Base-by-base conservation (phyloP, 2,888 invertebrate genomes). In the Therioaphis trifolii region DNA sequence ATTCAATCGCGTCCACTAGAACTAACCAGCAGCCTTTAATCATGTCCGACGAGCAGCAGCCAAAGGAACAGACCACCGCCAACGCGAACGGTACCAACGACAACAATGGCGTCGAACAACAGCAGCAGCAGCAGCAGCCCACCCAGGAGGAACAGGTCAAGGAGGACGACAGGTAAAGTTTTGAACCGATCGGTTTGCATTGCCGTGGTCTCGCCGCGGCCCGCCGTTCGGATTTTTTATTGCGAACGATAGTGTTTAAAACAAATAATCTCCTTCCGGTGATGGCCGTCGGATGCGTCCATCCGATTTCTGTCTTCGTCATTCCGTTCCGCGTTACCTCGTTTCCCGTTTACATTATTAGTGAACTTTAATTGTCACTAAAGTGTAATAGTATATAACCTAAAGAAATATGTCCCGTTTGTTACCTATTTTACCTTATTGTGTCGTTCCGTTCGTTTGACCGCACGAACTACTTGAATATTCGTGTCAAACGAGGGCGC, bases 31-130 rank as follows among this genome's bases (percentile, higher is more conserved):
- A 4, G 29, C 46, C 3, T 0, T 43, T 1, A 15, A 74, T 14
- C 14, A 82, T 82, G 82, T 82, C 82, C 0, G 82, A 82, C 52
- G 82, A 82, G 49, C 82, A 82, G 49, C 82, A 82, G 49, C 82
- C 71, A 1, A 82, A 82, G 9, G 82, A 82, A 66, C 74, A 74
- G 40, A 52, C 82, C 12, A 82, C n/a, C n/a, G n/a, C n/a, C n/a
- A n/a, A n/a, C n/a, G n/a, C n/a, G n/a, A n/a, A 82, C 82, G 82
- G 82, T 21, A 82, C 82, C 21, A 82, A 82, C 24, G 82, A 82
- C 21, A 82, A 82, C 72, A 82, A 82, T 66, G 82, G 82, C 72
- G 82, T 74, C 24, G 82, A 82, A 52, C 82, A n/a, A n/a, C n/a
- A n/a, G n/a, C n/a, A n/a, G n/a, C n/a, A n/a, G n/a, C n/a, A n/a